Evolutionary conservation across 2,888 invertebrate species (phyloP).

Genomic region (Leucophenga maculata): DNA sequence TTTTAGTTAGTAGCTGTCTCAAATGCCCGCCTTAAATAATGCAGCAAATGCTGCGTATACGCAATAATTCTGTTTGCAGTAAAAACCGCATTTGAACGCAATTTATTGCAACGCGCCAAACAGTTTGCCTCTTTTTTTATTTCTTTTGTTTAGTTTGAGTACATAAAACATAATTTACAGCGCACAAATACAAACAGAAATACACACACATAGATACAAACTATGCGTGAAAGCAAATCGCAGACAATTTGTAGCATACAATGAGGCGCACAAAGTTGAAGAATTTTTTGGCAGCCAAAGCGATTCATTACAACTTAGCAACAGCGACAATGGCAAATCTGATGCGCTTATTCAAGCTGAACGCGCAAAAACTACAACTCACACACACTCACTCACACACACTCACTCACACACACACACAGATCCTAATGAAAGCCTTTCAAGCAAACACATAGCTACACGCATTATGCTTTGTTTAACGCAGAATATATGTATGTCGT

Average conservation of each 20-base stretch:
- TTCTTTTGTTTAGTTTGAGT: neutral
- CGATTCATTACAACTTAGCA: neutral
- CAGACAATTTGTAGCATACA: no score
- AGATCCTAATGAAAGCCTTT: no score
- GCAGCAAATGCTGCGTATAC: conserved; percentile 11
- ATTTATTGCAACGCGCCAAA: conserved; percentile 13
- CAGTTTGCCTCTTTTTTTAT: neutral
- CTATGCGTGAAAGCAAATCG: conserved; percentile 18
- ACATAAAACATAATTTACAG: no score
- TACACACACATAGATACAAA: conserved; percentile 48
- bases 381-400: neutral
- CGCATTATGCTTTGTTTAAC: conserved; percentile 5
- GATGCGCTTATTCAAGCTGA: neutral
- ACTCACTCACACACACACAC: neutral
- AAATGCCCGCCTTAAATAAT: neutral
- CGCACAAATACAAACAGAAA: conserved; percentile 37
- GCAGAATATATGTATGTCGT: neutral
- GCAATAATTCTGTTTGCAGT: no score
- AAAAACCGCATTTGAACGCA: neutral
- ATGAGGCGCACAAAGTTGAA: no score
- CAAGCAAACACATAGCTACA: neutral
- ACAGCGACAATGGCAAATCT: no score
- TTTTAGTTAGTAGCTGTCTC: no score
- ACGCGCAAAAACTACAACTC: neutral
- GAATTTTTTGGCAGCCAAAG: neutral